Base-by-base conservation (phyloP, 2,888 invertebrate genomes). In the Eutolmus rufibarbis region DNA sequence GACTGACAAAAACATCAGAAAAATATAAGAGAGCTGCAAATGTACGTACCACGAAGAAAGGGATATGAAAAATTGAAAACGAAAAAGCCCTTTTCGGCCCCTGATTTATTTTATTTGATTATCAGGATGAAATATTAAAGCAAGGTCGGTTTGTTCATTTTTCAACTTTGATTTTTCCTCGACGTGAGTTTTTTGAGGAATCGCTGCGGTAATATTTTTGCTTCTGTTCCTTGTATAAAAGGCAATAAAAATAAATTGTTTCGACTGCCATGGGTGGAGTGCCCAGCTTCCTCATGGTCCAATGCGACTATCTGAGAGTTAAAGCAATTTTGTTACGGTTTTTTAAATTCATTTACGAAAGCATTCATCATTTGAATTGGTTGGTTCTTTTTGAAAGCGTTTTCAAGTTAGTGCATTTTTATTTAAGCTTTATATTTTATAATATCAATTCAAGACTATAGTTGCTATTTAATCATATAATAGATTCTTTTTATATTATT, bases 41-140 rank as follows among this genome's bases (percentile, higher is more conserved):
- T 23, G 12, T 66, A 66, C 23, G 14, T 66, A 12, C 23, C 8
- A 66, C 28, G 66, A 66, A 66, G 66, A 23, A 66, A 66, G 28
- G 66, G 66, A 66, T 66, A 66, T 66, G 66, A 76, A 76, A 76
- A 76, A 34, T 37, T 76, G 76, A 76, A 37, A 76, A 76, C 76
- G 76, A 40, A 40, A 34, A 76, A 76, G 19, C 76, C 76, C 40
- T 76, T 76, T 76, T 76, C 37, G 12, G 37, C 40, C 40, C 76
- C 76, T 76, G 76, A 76, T 76, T 76, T 76, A 76, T 76, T 76
- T 76, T 76, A 76, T 76, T 37, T 76, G 76, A 76, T 76, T 76
- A 76, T 76, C 40, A 40, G 76, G 37, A 76, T 76, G 76, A 76
- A 76, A 76, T 76, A 76, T 76, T 76, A 76, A 76, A 37, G 76